A percentile compares a stretch with the other conserved stretches of the same genome.
These are phyloP conservation scores for Adelges cooleyi DNA, from an alignment of 1,140 invertebrate genomes.

Conservation along the genomic window DNA sequence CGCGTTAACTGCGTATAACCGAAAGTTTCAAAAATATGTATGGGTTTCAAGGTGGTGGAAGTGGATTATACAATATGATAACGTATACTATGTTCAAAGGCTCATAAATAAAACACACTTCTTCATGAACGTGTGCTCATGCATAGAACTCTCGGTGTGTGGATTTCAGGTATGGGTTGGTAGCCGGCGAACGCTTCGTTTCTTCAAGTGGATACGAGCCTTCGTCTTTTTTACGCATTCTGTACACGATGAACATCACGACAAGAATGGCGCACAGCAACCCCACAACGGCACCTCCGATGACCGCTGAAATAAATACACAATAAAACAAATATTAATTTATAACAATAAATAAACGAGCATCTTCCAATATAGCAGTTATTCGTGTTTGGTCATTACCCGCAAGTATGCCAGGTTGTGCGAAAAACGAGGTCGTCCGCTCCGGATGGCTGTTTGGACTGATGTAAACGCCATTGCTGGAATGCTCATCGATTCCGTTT, in stretches of 20 bases:
- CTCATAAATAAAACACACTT: not conserved
- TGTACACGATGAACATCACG: constrained; percentile 98
- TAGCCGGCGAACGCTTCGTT: constrained; percentile 81
- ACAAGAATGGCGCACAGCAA: constrained; percentile 93
- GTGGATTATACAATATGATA: constrained; percentile 14
- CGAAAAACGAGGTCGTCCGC: constrained; percentile 77
- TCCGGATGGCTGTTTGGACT: constrained; percentile 39
- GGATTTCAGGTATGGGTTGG: constrained; percentile 79
- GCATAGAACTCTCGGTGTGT: constrained; percentile 90
- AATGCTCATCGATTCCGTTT: constrained; percentile 13
- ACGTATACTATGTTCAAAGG: constrained; percentile 23
- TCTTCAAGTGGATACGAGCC: constrained; percentile 96
- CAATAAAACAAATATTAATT: too few species aligned
- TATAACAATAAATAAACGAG: too few species aligned
- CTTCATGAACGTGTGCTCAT: constrained; percentile 44
- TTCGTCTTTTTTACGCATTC: constrained; percentile 99
- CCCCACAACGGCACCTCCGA: constrained; percentile 94
- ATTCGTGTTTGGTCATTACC: too few species aligned
- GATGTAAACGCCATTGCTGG: constrained; percentile 20
- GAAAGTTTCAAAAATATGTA: not conserved
- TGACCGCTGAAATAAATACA: constrained; percentile 69
- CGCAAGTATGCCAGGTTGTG: constrained; percentile 85
- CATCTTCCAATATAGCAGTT: too few species aligned
- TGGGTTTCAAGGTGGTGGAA: not conserved
- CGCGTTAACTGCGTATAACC: too few species aligned